Percentiles rank a stretch among this genome's conserved stretches.
These are phyloP conservation scores for Anthopleura xanthogrammica DNA, from an alignment of 92 coral and sea anemone genomes.

Conservation along the genomic window DNA sequence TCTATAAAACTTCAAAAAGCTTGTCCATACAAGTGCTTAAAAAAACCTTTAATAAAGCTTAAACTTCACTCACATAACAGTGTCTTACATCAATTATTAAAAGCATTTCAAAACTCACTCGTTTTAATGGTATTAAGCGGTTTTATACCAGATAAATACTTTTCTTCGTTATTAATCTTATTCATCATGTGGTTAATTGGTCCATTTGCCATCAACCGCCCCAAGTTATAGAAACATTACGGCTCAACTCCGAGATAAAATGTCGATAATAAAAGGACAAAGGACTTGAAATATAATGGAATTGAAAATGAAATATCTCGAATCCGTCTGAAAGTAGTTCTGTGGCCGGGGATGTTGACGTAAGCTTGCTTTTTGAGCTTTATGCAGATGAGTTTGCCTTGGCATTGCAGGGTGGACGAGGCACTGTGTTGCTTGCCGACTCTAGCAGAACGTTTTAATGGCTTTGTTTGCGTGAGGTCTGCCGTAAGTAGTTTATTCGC, in stretches of 20 bases:
- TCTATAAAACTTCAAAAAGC: too few species aligned
- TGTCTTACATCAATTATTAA: neutral
- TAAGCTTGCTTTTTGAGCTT: neutral
- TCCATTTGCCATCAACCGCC: neutral
- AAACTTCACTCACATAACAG: neutral
- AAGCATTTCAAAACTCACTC: neutral
- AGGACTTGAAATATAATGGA: neutral
- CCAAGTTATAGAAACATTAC: neutral
- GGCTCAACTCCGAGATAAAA: neutral
- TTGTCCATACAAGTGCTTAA: too few species aligned
- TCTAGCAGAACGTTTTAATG: neutral
- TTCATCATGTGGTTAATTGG: constrained; percentile 1
- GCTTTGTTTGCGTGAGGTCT: neutral
- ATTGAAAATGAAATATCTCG: constrained; percentile 2
- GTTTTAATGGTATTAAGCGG: neutral
- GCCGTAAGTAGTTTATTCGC: neutral
- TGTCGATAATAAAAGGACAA: neutral
- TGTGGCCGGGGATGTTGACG: neutral
- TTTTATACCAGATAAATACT: neutral
- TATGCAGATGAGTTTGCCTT: neutral
- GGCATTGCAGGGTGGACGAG: neutral
- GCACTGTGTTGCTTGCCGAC: neutral
- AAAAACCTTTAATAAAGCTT: neutral
- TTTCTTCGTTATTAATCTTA: neutral
- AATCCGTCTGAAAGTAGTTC: neutral